Evolutionary conservation across 1,140 invertebrate species (phyloP).

Genomic region (Neomicropteryx cornuta): DNA sequence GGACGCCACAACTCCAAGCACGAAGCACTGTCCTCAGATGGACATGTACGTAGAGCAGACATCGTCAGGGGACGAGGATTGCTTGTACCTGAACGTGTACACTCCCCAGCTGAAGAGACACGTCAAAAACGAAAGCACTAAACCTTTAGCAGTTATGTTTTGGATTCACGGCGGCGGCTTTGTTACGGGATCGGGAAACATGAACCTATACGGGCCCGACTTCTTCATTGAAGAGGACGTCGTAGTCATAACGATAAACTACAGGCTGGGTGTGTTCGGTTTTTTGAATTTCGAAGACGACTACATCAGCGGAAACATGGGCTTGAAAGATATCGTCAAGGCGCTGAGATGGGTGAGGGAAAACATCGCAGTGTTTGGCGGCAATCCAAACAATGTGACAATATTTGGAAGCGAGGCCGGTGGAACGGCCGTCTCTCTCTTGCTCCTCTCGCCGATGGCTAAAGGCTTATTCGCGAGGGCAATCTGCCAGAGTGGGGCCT

Average conservation of each 20-base stretch:
- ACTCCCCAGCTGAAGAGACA: conserved; percentile 24
- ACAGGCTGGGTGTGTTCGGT: conserved; percentile 37
- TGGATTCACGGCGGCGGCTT: conserved; percentile 41
- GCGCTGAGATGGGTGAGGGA: conserved; percentile 37
- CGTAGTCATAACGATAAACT: conserved; percentile 41
- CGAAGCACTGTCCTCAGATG: conserved; percentile 14
- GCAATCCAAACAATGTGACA: conserved; percentile 17
- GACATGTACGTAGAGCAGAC: conserved; percentile 10
- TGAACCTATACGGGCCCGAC: conserved; percentile 25
- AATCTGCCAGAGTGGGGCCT: conserved; percentile 35
- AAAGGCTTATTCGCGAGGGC: conserved; percentile 31
- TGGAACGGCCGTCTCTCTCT: conserved; percentile 24
- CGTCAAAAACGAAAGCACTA: not conserved
- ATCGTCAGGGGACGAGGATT: conserved; percentile 46
- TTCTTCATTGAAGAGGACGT: conserved; percentile 36
- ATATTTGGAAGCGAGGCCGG: conserved; percentile 23
- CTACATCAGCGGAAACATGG: conserved; percentile 30
- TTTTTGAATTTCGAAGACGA: conserved; percentile 24
- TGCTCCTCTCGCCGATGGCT: conserved; percentile 31
- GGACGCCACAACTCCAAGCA: conserved; percentile 8
- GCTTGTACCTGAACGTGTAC: conserved; percentile 56
- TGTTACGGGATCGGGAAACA: conserved; percentile 33
- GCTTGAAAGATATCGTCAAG: conserved; percentile 32
- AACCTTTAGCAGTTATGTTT: conserved; percentile 40
- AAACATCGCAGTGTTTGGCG: conserved; percentile 30